Evolutionary conservation across 2,113 vertebrate genomes (phyloP).

Genomic region (Amphiprion ocellaris): DNA sequence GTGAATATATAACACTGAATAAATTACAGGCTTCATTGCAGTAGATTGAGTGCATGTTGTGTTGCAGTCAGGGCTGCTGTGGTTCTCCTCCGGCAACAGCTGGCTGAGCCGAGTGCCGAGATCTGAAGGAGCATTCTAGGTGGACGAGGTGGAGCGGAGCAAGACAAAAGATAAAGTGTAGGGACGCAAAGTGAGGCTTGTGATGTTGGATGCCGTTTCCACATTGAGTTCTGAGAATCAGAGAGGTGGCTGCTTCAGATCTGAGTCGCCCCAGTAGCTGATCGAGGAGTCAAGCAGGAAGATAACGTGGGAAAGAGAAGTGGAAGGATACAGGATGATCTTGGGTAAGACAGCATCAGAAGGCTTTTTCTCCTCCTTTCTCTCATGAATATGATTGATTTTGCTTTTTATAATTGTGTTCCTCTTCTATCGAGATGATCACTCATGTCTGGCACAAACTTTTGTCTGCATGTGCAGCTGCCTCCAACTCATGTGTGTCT

Average conservation of each 20-base stretch:
- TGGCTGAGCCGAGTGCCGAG: constrained; percentile 46
- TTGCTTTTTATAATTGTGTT: neutral
- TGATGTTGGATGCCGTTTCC: constrained; percentile 47
- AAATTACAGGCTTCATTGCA: constrained; percentile 72
- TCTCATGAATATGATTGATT: constrained; percentile 29
- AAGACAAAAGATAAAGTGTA: constrained; percentile 13
- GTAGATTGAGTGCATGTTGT: constrained; percentile 58
- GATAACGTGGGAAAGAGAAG: constrained; percentile 56
- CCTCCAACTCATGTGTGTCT: constrained; percentile 2
- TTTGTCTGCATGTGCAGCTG: constrained; percentile 20
- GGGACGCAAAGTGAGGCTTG: constrained; percentile 58
- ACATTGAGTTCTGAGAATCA: constrained; percentile 57
- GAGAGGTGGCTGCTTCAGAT: constrained; percentile 35
- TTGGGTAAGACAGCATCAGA: constrained; percentile 72
- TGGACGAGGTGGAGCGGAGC: constrained; percentile 28
- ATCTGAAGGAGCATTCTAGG: constrained; percentile 43
- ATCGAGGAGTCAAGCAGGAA: constrained; percentile 47
- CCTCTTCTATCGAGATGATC: constrained; percentile 15
- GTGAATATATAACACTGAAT: constrained; percentile 73
- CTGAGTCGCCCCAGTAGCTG: constrained; percentile 50
- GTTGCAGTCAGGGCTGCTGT: constrained; percentile 50
- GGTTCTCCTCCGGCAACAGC: constrained; percentile 60
- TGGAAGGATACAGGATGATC: constrained; percentile 79
- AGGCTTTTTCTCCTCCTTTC: constrained; percentile 2
- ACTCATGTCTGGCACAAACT: constrained; percentile 40